Evolutionary conservation across 2,797 vertebrate species (phyloP).

Genomic region (Kryptolebias ocellatus): DNA sequence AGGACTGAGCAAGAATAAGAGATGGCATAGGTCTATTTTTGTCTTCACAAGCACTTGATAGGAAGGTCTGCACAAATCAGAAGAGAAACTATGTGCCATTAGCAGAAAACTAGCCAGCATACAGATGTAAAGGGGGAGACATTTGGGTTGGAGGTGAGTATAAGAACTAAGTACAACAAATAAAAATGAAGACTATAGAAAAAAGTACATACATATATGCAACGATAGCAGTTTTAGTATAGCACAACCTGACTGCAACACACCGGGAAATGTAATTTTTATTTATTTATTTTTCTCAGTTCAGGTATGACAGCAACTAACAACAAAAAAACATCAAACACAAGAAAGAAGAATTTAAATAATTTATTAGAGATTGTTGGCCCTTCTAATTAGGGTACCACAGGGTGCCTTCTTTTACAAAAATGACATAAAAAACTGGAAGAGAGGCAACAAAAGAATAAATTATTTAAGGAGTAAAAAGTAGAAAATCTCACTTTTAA

Average conservation of each 20-base stretch:
- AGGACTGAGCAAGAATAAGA: constrained; percentile 23
- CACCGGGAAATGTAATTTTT: too few species aligned
- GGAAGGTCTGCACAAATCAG: constrained; percentile 40
- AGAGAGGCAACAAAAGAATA: background rate
- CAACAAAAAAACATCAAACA: background rate
- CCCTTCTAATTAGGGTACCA: background rate
- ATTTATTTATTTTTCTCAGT: background rate
- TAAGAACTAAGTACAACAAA: too few species aligned
- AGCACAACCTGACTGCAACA: too few species aligned
- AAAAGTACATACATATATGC: too few species aligned
- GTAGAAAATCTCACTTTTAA: background rate
- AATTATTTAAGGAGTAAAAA: background rate
- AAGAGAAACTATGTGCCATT: constrained; percentile 46
- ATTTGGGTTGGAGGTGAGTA: too few species aligned
- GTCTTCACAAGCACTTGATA: constrained; percentile 12
- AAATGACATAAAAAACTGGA: background rate
- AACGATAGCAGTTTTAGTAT: too few species aligned
- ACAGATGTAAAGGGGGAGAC: too few species aligned
- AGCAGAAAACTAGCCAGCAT: constrained; percentile 23
- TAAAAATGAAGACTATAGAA: too few species aligned
- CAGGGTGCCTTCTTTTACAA: background rate
- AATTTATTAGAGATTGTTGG: background rate
- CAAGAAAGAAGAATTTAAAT: background rate
- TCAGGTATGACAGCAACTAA: background rate
- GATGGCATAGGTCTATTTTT: background rate